Evolutionary conservation across 2,797 vertebrate species (phyloP).

Genomic region (Sardinella longiceps): DNA sequence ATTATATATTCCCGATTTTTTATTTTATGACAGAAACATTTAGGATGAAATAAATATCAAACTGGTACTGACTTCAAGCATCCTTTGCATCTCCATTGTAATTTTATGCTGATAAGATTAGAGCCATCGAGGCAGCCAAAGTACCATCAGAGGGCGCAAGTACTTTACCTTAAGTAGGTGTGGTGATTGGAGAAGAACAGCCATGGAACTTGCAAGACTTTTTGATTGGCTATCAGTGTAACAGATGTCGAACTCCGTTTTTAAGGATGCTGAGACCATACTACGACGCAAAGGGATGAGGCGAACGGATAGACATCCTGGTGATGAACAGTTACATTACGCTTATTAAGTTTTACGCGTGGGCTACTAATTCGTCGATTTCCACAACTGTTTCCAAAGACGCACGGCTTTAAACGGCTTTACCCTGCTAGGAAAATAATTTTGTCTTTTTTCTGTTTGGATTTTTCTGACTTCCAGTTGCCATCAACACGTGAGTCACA

Average conservation of each 20-base stretch:
- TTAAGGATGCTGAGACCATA: conserved; percentile 25
- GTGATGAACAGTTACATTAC: background rate
- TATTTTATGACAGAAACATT: no score
- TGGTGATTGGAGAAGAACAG: background rate
- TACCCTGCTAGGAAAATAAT: background rate
- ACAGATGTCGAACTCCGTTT: conserved; percentile 27
- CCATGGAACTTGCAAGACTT: conserved; percentile 23
- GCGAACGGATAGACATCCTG: background rate
- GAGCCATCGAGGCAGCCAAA: background rate
- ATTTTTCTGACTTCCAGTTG: background rate
- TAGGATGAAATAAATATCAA: no score
- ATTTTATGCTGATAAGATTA: background rate
- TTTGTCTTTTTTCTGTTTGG: background rate
- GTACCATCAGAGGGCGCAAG: background rate
- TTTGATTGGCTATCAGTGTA: conserved; percentile 15
- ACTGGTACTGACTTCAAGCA: no score
- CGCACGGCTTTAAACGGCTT: background rate
- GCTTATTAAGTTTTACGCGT: background rate
- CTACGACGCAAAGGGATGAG: background rate
- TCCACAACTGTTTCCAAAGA: background rate
- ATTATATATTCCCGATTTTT: no score
- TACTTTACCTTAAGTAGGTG: background rate
- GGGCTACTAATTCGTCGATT: background rate
- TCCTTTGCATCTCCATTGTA: no score
- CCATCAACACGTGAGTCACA: background rate